These are phyloP conservation scores for Heteropelma amictum DNA, from an alignment of 2,888 invertebrate species.

Conservation along the genomic window DNA sequence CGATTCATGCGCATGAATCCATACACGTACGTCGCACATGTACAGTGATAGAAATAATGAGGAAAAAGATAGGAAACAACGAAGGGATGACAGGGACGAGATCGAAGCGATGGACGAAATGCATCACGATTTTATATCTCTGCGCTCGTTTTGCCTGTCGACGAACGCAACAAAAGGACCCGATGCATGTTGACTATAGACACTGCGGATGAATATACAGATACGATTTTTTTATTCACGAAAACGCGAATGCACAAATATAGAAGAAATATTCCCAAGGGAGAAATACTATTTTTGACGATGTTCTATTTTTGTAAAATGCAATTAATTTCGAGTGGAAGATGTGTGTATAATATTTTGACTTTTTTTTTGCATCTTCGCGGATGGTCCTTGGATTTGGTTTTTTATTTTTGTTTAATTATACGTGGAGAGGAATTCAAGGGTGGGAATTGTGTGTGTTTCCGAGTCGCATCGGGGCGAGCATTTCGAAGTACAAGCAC, in stretches of 20 bases:
- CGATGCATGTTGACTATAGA: no score
- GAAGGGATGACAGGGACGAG: background rate
- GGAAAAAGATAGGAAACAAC: background rate
- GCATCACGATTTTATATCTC: constrained; percentile 8
- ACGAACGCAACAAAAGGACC: background rate
- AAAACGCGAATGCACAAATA: no score
- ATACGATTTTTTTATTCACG: no score
- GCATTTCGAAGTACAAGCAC: constrained; percentile 41
- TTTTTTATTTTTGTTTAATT: background rate
- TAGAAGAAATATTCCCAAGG: no score
- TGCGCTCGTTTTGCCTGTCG: constrained; percentile 11
- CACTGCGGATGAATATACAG: no score
- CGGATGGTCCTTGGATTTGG: no score
- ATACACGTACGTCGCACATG: background rate
- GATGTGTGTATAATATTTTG: no score
- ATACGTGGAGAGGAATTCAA: no score
- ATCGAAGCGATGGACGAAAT: background rate
- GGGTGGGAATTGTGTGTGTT: background rate
- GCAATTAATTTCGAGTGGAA: constrained; percentile 2
- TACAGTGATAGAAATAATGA: background rate
- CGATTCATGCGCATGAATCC: constrained; percentile 27
- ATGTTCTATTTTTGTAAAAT: no score
- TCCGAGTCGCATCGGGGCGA: constrained; percentile 8
- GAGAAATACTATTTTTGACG: no score
- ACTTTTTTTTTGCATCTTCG: no score